These are phyloP conservation scores for Acrocephalus scirpaceus DNA, from an alignment of 2,797 vertebrate species.

Conservation along the genomic window DNA sequence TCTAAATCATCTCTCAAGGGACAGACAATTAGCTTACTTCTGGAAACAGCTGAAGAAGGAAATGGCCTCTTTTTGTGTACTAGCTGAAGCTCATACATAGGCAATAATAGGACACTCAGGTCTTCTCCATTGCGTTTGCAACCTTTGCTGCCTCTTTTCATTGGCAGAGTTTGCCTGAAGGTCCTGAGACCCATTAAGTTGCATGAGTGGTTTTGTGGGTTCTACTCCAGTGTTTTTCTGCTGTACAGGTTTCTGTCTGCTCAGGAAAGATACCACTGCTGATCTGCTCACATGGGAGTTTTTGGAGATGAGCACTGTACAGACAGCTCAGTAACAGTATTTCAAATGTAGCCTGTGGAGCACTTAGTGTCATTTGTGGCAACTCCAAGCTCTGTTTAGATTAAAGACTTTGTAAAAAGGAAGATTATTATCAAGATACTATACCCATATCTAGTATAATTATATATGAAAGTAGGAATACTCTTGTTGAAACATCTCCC, in stretches of 20 bases:
- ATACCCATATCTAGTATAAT: not conserved
- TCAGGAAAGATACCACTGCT: not conserved
- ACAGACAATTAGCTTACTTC: not conserved
- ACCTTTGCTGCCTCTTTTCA: not conserved
- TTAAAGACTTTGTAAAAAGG: not conserved
- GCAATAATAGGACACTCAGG: not conserved
- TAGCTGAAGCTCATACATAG: not conserved
- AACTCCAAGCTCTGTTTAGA: not conserved
- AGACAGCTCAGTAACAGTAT: not conserved
- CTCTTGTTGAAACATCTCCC: slow-evolving; percentile 20
- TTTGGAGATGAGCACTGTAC: not conserved
- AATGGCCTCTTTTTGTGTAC: not conserved
- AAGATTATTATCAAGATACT: not conserved
- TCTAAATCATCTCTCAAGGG: not conserved
- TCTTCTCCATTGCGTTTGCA: not conserved
- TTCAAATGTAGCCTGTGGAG: not conserved
- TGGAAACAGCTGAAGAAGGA: not conserved
- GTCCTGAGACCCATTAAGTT: not conserved
- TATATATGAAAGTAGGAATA: slow-evolving; percentile 13
- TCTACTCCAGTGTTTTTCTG: not conserved
- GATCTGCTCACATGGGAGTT: not conserved
- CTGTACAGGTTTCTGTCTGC: not conserved
- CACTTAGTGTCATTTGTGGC: not conserved
- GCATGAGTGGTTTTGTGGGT: not conserved
- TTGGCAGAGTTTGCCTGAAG: not conserved